Percentiles rank a stretch among this genome's conserved stretches.
phyloP scores from a whole-genome alignment of 2,888 invertebrate species.

The Lasioglossum malachurum region DNA sequence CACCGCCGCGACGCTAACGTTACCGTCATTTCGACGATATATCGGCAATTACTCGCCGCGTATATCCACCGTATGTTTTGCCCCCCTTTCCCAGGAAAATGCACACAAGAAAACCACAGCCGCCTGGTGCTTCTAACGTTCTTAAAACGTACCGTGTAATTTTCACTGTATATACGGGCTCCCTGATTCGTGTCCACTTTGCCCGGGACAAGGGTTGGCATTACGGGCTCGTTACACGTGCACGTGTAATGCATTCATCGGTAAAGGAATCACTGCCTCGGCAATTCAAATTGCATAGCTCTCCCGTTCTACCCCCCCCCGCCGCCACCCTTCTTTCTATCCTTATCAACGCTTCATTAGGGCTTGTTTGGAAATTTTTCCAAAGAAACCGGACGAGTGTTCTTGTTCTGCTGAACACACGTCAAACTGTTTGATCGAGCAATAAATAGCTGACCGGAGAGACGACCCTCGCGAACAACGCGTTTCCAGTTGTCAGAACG shows the following conservation, averaged over 20 bases:
- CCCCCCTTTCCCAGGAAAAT: conserved; percentile 10
- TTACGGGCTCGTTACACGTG: conserved; percentile 19
- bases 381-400: neutral
- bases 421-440: too few relatives aligned
- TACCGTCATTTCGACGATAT: conserved; percentile 34
- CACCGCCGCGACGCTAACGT: conserved; percentile 12
- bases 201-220: neutral
- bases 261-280: neutral
- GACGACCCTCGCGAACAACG: neutral
- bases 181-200: conserved; percentile 21
- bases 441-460: neutral
- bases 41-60: conserved; percentile 38
- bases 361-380: neutral
- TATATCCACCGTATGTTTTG: neutral
- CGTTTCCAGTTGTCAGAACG: neutral
- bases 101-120: neutral
- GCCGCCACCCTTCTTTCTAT: neutral
- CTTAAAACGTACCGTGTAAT: conserved; percentile 11
- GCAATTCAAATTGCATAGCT: neutral
- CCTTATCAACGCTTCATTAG: neutral
- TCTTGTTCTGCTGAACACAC: too few relatives aligned
- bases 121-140: neutral
- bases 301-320: neutral
- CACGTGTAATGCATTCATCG: neutral
- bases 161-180: conserved; percentile 1